phyloP scores from a whole-genome alignment of 2,888 invertebrate species.

The Acronicta alni region DNA sequence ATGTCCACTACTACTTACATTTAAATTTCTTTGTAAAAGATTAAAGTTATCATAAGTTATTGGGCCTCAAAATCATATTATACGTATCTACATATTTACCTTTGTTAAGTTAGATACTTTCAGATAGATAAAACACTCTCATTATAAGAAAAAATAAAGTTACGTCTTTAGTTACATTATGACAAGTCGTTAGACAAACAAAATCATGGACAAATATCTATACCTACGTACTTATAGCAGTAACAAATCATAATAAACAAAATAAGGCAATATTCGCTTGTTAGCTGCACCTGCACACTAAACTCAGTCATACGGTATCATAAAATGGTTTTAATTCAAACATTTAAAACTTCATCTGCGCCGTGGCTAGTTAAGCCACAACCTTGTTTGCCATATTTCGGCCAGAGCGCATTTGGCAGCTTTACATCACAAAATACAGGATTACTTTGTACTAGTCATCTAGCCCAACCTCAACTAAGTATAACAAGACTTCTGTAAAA shows the following conservation, averaged over 20 bases:
- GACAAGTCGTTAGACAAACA: no score
- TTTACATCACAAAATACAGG: conserved; percentile 47
- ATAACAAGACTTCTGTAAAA: conserved; percentile 4
- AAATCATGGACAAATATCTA: no score
- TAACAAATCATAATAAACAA: conserved; percentile 13
- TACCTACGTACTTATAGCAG: no score
- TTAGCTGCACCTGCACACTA: conserved; percentile 25
- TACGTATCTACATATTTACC: no score
- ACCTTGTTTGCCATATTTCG: conserved; percentile 48
- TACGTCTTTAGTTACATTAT: no score
- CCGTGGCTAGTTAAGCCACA: conserved; percentile 44
- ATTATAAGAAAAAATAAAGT: no score
- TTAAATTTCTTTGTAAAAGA: no score
- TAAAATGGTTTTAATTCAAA: conserved; percentile 55
- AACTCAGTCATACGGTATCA: conserved; percentile 34
- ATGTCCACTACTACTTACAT: no score
- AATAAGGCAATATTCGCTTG: conserved; percentile 14
- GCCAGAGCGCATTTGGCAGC: conserved; percentile 35
- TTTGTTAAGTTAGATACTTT: no score
- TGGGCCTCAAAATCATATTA: no score
- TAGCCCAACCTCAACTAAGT: conserved; percentile 30
- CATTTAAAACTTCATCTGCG: conserved; percentile 55
- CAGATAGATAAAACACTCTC: no score
- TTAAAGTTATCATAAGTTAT: no score
- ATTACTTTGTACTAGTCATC: conserved; percentile 44